phyloP scores from a whole-genome alignment of 2,888 invertebrate genomes.

The Hirtodrosophila duncani region DNA sequence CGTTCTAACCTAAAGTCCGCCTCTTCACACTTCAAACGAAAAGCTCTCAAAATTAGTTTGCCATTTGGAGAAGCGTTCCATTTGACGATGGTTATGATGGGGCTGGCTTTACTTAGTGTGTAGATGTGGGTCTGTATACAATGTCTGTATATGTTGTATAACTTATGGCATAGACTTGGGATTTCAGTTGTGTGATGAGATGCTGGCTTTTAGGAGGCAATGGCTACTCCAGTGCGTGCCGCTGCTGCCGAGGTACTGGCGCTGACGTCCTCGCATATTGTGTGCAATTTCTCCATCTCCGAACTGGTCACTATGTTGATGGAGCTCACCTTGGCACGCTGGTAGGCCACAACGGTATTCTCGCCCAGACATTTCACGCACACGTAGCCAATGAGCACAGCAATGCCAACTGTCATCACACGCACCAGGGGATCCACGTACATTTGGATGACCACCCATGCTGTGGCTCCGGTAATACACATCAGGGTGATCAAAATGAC shows the following conservation, averaged over 20 bases:
- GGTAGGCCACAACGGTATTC: constrained; percentile 93
- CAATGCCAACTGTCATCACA: constrained; percentile 89
- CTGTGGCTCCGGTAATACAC: constrained; percentile 86
- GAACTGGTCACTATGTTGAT: constrained; percentile 84
- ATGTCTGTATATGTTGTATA: no score
- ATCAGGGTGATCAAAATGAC: constrained; percentile 87
- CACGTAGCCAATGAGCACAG: constrained; percentile 89
- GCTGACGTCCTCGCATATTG: constrained; percentile 77
- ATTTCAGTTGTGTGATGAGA: not conserved
- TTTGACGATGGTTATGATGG: constrained; percentile 28
- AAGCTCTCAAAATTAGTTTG: no score
- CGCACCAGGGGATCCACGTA: constrained; percentile 87
- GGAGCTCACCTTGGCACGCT: constrained; percentile 92
- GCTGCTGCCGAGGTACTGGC: constrained; percentile 47
- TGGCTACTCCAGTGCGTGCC: constrained; percentile 11
- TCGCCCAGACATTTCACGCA: constrained; percentile 92
- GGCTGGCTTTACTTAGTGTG: constrained; percentile 11
- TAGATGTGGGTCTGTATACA: constrained; percentile 8
- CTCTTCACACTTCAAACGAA: no score
- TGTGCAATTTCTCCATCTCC: constrained; percentile 77
- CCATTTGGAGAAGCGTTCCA: no score
- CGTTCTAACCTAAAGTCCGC: constrained; percentile 39
- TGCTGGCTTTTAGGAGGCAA: constrained; percentile 30
- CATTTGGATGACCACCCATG: constrained; percentile 89
- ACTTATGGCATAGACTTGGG: constrained; percentile 20